phyloP scores from a whole-genome alignment of 2,113 vertebrate genomes.

The Tichodroma muraria region DNA sequence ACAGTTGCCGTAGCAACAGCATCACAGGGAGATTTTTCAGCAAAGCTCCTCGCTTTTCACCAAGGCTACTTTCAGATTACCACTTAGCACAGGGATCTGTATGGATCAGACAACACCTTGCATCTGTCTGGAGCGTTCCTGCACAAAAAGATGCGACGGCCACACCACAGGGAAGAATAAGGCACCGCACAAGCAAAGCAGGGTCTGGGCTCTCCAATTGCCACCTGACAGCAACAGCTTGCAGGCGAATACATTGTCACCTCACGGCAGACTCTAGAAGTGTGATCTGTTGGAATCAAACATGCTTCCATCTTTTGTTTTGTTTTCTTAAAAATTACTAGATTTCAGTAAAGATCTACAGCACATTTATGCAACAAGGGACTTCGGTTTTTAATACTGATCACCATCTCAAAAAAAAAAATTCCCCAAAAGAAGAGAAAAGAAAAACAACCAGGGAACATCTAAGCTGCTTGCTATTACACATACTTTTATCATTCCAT shows the following conservation, averaged over 20 bases:
- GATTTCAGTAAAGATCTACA: not conserved
- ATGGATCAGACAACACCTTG: not conserved
- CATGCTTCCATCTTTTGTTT: not conserved
- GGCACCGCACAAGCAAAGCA: not conserved
- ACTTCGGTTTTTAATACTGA: not conserved
- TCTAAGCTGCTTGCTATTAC: too few species aligned
- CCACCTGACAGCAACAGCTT: not conserved
- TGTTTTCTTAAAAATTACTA: not conserved
- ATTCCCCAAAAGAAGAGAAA: not conserved
- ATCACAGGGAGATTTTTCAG: not conserved
- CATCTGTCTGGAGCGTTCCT: not conserved
- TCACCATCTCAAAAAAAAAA: not conserved
- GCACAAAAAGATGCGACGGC: not conserved
- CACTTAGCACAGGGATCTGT: not conserved
- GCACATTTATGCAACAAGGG: not conserved
- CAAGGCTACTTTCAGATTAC: not conserved
- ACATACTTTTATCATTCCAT: too few species aligned
- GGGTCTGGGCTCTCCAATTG: not conserved
- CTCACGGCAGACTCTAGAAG: not conserved
- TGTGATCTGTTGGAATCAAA: not conserved
- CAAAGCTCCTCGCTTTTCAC: not conserved
- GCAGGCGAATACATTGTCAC: not conserved
- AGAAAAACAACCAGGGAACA: too few species aligned
- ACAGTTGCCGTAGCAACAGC: slow-evolving; percentile 30
- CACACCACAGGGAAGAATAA: not conserved